A percentile compares a stretch with the other conserved stretches of the same genome.
Evolutionary conservation across 1,140 invertebrate species (phyloP).

Genomic region (Asobara japonica): DNA sequence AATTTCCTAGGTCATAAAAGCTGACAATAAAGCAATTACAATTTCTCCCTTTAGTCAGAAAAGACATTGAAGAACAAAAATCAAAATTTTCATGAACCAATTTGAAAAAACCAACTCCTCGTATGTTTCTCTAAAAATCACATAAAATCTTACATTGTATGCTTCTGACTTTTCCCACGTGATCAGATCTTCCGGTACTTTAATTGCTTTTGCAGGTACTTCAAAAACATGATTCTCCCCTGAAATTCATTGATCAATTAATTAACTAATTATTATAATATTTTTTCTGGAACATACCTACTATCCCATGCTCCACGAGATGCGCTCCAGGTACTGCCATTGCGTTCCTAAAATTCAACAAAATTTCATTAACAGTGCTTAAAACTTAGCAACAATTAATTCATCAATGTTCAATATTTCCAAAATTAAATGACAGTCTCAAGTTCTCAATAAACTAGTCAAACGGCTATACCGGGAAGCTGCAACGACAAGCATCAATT

Average conservation of each 20-base stretch:
- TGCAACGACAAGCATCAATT: no score
- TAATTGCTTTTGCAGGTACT: slow-evolving; percentile 76
- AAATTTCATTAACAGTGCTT: not conserved
- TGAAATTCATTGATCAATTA: slow-evolving; percentile 39
- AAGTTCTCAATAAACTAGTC: no score
- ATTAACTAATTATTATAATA: slow-evolving; percentile 5
- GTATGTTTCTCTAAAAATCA: not conserved
- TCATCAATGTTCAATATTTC: not conserved
- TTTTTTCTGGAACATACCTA: not conserved
- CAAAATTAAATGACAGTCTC: no score
- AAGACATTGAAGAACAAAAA: no score
- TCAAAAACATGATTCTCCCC: slow-evolving; percentile 72
- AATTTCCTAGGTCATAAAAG: no score
- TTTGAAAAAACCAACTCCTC: no score
- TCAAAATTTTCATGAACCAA: no score
- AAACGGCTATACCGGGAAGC: no score
- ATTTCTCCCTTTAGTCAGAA: no score
- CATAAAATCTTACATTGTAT: slow-evolving; percentile 73
- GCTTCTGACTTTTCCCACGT: slow-evolving; percentile 87
- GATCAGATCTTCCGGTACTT: slow-evolving; percentile 76
- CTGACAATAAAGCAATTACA: no score
- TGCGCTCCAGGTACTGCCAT: not conserved
- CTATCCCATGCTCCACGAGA: not conserved
- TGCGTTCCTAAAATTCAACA: not conserved
- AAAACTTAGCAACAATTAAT: not conserved